These are phyloP conservation scores for Lasioglossum marginatum DNA, from an alignment of 2,888 invertebrate genomes.

Conservation along the genomic window DNA sequence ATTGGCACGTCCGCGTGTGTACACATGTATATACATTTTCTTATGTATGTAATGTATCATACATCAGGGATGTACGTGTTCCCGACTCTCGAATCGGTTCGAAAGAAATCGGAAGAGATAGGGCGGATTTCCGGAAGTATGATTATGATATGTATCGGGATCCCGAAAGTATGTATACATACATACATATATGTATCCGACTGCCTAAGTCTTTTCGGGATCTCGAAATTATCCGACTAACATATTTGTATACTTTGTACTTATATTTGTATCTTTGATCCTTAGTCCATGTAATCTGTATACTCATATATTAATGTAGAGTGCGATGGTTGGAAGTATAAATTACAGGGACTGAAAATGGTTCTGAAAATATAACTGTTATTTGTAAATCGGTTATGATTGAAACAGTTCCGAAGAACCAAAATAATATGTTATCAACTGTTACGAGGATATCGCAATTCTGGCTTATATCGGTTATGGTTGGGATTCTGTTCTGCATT, in stretches of 20 bases:
- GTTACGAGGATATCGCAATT: neutral
- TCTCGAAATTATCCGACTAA: neutral
- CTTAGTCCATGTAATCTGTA: neutral
- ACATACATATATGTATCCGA: no score
- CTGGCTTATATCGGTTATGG: neutral
- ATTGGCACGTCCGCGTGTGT: neutral
- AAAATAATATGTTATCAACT: neutral
- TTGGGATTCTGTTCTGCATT: neutral
- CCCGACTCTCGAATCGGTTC: neutral
- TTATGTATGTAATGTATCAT: neutral
- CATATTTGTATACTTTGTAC: neutral
- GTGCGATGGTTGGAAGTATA: neutral
- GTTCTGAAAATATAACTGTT: neutral
- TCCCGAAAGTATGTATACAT: no score
- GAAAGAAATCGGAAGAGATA: neutral
- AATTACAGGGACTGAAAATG: neutral
- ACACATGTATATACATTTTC: slow-evolving; percentile 7
- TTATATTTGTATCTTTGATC: neutral
- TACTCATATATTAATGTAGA: neutral
- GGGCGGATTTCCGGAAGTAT: neutral
- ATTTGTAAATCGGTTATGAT: neutral
- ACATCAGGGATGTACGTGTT: neutral
- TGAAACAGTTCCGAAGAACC: neutral
- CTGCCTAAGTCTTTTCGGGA: neutral
- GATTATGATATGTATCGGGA: neutral